phyloP scores from a whole-genome alignment of 2,113 vertebrate genomes.

The Cinclus mexicanus region DNA sequence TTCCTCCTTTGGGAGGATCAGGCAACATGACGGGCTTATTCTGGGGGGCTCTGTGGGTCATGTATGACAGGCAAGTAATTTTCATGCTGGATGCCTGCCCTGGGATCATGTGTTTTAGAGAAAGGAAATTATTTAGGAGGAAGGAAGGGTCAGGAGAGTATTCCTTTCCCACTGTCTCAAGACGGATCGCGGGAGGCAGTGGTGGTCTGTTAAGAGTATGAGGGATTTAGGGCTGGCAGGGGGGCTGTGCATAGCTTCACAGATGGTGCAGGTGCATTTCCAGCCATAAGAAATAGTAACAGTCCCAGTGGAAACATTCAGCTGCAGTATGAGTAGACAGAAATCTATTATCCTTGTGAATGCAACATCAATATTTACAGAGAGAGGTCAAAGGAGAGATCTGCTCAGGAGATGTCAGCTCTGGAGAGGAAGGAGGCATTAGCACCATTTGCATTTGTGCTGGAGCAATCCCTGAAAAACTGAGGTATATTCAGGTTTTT shows the following conservation, averaged over 20 bases:
- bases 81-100: background rate
- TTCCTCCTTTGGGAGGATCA: background rate
- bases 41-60: fast-evolving
- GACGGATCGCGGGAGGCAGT: slow-evolving; percentile 45
- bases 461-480: slow-evolving; percentile 21
- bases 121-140: background rate
- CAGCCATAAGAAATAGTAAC: slow-evolving; percentile 72
- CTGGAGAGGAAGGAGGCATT: slow-evolving; percentile 44
- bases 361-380: slow-evolving; percentile 81
- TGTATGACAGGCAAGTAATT: background rate
- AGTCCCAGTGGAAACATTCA: slow-evolving; percentile 73
- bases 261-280: slow-evolving; percentile 77
- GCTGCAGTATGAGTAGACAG: slow-evolving; percentile 73
- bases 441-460: slow-evolving; percentile 64
- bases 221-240: slow-evolving; percentile 41
- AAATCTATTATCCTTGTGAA: slow-evolving; percentile 80
- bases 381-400: slow-evolving; percentile 79
- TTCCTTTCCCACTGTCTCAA: slow-evolving; percentile 24
- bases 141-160: slow-evolving; percentile 3
- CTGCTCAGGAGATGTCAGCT: slow-evolving; percentile 78
- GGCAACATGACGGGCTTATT: background rate
- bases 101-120: background rate
- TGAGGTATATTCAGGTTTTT: slow-evolving; percentile 52
- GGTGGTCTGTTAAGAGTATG: slow-evolving; percentile 58
- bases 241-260: slow-evolving; percentile 55